Evolutionary conservation across 2,888 invertebrate genomes (phyloP), one percentile per base, ranked within the genome.

Genomic region (Acleris sparsana): DNA sequence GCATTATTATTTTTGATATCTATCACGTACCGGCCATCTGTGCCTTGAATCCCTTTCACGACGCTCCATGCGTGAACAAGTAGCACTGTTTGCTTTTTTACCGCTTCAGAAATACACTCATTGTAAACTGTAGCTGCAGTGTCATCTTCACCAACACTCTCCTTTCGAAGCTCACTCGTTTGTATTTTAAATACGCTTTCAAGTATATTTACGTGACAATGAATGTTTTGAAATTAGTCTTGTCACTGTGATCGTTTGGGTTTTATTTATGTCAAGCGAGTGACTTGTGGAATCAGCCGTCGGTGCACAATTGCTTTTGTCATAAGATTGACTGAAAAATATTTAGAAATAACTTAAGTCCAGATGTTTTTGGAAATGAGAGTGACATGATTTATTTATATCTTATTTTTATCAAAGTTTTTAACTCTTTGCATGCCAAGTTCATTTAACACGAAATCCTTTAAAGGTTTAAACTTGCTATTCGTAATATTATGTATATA

Each of bases 141-240:
- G 71, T 72, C 71, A 71, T 72, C 69, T 70, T 53, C 53, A 56
- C 64, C 53, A 64, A 73, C 71, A 71, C 61, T 68, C 59, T 53
- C 64, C 53, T 53, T 53, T 68, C 71, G 68, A 62, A 69, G 75
- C 70, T 70, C 73, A 73, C 72, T 75, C 76, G 70, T 70, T 72
- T 76, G 70, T 71, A 72, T 75, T 81, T 77, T 75, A 66, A 75
- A 75, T 76, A 72, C 74, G 67, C 70, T 86, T 81, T 82, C 75
- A 82, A 76, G 80, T 82, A 70, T 72, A 73, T 81, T 80, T 78
- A 79, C 76, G 79, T 80, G 80, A 77, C 79, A 70, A 70, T 73
- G 72, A 77, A 76, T 71, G 77, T 78, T 71, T 67, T 55, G 25
- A 65, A 78, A 84, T 73, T 69, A 76, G 80, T 80, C 73, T 67